Evolutionary conservation across 2,888 invertebrate genomes (phyloP).

Genomic region (Ypsolopha sequella): DNA sequence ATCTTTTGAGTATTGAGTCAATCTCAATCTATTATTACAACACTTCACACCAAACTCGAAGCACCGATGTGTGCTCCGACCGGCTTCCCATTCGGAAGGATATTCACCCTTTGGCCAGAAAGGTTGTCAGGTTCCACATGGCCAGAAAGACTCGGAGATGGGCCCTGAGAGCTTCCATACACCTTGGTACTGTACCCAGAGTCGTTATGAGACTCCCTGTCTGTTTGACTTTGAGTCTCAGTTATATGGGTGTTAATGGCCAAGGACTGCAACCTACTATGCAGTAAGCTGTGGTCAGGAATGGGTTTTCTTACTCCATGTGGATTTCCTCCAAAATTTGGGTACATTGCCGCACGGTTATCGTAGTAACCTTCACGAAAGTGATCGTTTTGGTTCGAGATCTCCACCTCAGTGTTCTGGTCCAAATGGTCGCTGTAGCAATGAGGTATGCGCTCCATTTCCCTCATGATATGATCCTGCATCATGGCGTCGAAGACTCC

Average conservation of each 20-base stretch:
- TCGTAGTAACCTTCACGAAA: conserved; percentile 54
- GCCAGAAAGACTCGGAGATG: conserved; percentile 81
- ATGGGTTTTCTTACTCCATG: conserved; percentile 40
- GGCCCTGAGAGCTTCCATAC: conserved; percentile 82
- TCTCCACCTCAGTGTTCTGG: conserved; percentile 61
- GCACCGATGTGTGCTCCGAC: conserved; percentile 62
- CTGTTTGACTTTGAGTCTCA: conserved; percentile 62
- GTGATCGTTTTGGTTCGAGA: conserved; percentile 53
- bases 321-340: conserved; percentile 24
- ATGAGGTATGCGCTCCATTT: conserved; percentile 62
- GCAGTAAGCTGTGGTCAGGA: conserved; percentile 52
- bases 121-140: conserved; percentile 54
- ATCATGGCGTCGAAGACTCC: conserved; percentile 65
- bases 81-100: conserved; percentile 35
- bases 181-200: conserved; percentile 89
- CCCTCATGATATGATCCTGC: conserved; percentile 64
- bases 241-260: conserved; percentile 63
- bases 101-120: conserved; percentile 48
- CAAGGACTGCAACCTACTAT: conserved; percentile 55
- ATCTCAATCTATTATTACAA: conserved; percentile 17
- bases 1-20: neutral
- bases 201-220: conserved; percentile 82
- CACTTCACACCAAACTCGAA: conserved; percentile 79
- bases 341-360: conserved; percentile 43
- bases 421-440: conserved; percentile 59